Base-by-base conservation (phyloP, 2,113 vertebrate species). In the Hylia prasina region DNA sequence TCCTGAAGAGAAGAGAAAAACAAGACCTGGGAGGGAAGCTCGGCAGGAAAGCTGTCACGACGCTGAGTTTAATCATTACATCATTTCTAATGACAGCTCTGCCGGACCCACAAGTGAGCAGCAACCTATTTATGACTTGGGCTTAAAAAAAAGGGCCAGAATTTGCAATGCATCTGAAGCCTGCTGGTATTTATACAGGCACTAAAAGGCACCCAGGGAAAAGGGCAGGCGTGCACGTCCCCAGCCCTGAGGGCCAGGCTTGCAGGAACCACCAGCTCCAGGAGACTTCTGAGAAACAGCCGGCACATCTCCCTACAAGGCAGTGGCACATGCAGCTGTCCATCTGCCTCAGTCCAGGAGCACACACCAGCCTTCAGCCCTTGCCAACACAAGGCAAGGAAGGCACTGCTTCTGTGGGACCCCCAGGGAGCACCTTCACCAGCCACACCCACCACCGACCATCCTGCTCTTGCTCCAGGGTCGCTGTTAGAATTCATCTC, bases 281-380 rank as follows among this genome's bases (percentile, higher is more conserved):
- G 71, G 15, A 92, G 71, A 71, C 63, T 87, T 75, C 92, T 87
- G 93, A 95, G 86, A 66, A 92, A 50, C 25, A 48, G 57, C 48
- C 3, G 0, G 85, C 85, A 69, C 82, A 93, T 83, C 23, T 80
- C 94, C 95, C 90, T 95, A 94, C 68, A 96, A 94, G 90, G 94
- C 94, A 48, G 79, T 0, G 7, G 88, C 90, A 94, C 78, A 76
- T 5, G 75, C 66, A 64, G 85, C 64, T 47, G 9, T 66, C 90
- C 78, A 30, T 94, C 64, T 53, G 68, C 71, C 53, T n/a, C 72
- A 25, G 47, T 4, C 56, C 2, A 1, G 45, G 4, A 64, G 66
- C 58, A 5, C 18, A 3, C 61, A 33, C 7, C 10, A 9, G 25
- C 51, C 64, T 70, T 7, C 57, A 45, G 17, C 20, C 24, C 4